Evolutionary conservation across 2,888 invertebrate species (phyloP).

Genomic region (Amphipoea lucens): DNA sequence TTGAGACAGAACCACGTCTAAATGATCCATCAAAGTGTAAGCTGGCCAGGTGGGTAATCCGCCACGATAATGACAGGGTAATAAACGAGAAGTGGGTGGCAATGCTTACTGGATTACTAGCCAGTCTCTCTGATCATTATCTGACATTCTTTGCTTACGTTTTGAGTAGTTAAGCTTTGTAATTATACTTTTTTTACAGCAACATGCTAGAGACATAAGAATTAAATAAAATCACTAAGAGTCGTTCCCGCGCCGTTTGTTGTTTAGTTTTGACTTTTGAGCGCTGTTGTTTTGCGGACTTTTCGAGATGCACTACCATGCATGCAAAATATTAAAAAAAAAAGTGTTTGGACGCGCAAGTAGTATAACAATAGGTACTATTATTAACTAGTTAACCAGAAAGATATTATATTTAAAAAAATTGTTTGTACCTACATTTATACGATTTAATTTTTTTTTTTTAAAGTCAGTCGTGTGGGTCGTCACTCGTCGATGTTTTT

Average conservation of each 20-base stretch:
- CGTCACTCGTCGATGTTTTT: no score
- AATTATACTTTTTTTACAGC: conserved; percentile 15
- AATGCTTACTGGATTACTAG: conserved; percentile 76
- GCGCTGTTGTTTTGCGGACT: background rate
- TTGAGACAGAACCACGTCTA: conserved; percentile 66
- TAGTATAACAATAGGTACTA: background rate
- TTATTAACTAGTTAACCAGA: no score
- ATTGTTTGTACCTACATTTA: no score
- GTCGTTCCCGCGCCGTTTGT: background rate
- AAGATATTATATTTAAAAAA: background rate
- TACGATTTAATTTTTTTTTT: background rate
- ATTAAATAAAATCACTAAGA: background rate
- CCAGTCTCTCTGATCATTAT: conserved; percentile 49
- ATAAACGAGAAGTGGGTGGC: conserved; percentile 77
- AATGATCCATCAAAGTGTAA: conserved; percentile 73
- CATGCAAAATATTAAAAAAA: background rate
- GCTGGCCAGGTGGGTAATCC: conserved; percentile 66
- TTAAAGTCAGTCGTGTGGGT: background rate
- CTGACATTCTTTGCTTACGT: conserved; percentile 57
- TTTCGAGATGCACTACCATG: conserved; percentile 23
- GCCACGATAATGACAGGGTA: conserved; percentile 60
- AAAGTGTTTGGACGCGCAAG: background rate
- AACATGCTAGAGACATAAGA: background rate
- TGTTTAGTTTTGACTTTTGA: background rate
- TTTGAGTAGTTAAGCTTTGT: conserved; percentile 38